These are phyloP conservation scores for Drosophila antonietae DNA, from an alignment of 2,888 invertebrate genomes.

Conservation along the genomic window DNA sequence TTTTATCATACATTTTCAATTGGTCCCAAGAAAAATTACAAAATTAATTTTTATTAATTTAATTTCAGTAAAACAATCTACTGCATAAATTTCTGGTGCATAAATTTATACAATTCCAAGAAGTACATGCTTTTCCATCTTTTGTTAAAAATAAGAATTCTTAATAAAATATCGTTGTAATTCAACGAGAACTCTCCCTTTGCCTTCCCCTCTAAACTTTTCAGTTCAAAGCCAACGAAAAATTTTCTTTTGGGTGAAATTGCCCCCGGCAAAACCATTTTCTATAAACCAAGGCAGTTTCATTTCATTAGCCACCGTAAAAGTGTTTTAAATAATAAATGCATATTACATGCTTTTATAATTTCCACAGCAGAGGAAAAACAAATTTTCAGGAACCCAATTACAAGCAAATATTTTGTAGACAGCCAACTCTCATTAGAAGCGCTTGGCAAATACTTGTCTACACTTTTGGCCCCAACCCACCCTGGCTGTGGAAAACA, in stretches of 20 bases:
- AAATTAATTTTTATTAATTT: no score
- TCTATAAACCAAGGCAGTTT: constrained; percentile 11
- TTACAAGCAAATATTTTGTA: constrained; percentile 63
- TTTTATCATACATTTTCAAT: no score
- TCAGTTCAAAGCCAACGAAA: background rate
- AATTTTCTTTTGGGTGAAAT: constrained; percentile 12
- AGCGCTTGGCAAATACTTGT: constrained; percentile 24
- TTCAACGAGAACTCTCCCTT: background rate
- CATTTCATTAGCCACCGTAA: constrained; percentile 26
- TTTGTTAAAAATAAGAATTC: background rate
- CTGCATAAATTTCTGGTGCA: no score
- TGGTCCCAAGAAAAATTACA: no score
- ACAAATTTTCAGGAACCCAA: constrained; percentile 50
- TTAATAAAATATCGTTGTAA: background rate
- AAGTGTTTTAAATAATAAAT: constrained; percentile 52
- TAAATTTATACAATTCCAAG: background rate
- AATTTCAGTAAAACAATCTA: no score
- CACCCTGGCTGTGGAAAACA: constrained; percentile 13
- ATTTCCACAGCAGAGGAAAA: constrained; percentile 28
- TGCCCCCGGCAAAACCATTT: background rate
- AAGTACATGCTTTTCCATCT: background rate
- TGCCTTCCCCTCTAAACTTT: background rate
- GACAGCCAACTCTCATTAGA: constrained; percentile 55
- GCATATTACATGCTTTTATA: constrained; percentile 55
- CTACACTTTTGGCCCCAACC: background rate